Conservation (phyloP, 2,113 vertebrate genomes). For the Perognathus longimembris region DNA sequence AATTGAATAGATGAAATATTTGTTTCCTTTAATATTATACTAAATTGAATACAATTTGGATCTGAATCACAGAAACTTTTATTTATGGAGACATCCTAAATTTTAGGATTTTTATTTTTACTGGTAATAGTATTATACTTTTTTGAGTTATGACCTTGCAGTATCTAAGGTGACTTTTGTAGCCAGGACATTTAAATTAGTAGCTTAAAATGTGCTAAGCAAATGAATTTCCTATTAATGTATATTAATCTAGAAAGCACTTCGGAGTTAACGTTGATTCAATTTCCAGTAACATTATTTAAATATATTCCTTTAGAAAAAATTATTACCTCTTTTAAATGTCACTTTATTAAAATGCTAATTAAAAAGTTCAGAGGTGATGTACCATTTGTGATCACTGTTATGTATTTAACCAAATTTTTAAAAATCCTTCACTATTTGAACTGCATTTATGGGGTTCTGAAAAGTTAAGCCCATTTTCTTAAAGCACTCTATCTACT, state of each 20-base stretch:
- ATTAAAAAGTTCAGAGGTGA: slow-evolving; percentile 38
- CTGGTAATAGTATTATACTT: slow-evolving; percentile 85
- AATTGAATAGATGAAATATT: background rate
- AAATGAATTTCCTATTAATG: slow-evolving; percentile 73
- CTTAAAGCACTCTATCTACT: background rate
- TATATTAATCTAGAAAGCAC: slow-evolving; percentile 57
- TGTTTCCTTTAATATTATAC: background rate
- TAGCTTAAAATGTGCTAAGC: slow-evolving; percentile 75
- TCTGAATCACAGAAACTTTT: slow-evolving; percentile 61
- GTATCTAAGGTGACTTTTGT: slow-evolving; percentile 70
- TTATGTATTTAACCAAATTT: slow-evolving; percentile 8
- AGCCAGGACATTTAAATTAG: slow-evolving; percentile 81
- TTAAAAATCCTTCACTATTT: background rate
- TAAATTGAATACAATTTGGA: slow-evolving; percentile 51
- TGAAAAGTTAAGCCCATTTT: slow-evolving; percentile 50
- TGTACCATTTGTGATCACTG: background rate
- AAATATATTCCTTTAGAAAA: slow-evolving; percentile 74
- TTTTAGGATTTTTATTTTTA: slow-evolving; percentile 75
- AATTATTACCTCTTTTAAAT: slow-evolving; percentile 72
- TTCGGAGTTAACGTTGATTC: slow-evolving; percentile 80
- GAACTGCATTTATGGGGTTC: background rate
- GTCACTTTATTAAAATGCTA: slow-evolving; percentile 70
- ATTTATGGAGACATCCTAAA: slow-evolving; percentile 78
- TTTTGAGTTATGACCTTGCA: slow-evolving; percentile 74
- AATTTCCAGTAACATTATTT: slow-evolving; percentile 76